Conservation (phyloP, 2,888 invertebrate genomes). For the Craniophora ligustri region DNA sequence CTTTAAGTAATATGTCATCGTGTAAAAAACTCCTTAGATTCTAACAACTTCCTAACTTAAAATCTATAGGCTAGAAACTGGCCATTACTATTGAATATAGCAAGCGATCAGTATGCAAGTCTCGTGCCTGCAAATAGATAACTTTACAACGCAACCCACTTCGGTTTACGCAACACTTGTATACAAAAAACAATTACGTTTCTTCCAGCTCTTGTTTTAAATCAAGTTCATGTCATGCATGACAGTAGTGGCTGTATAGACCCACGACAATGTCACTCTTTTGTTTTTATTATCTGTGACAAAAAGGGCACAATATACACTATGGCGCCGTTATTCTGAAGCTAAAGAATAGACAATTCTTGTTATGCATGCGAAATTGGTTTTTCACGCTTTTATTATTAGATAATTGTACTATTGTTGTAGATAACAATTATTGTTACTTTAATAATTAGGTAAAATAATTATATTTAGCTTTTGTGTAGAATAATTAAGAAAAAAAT, state of each 20-base stretch:
- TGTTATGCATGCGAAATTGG: conserved; percentile 21
- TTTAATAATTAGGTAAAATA: not conserved
- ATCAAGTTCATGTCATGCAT: conserved; percentile 26
- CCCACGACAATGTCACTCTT: conserved; percentile 12
- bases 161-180: conserved; percentile 40
- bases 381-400: conserved; percentile 27
- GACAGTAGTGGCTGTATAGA: conserved; percentile 11
- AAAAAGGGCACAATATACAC: conserved; percentile 14
- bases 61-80: conserved; percentile 11
- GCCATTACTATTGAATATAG: conserved; percentile 30
- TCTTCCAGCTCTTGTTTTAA: conserved; percentile 18
- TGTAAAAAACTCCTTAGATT: not conserved
- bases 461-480: too few species aligned
- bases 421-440: conserved; percentile 7
- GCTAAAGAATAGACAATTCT: conserved; percentile 3
- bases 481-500: too few species aligned
- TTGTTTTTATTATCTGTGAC: not conserved
- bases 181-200: conserved; percentile 34
- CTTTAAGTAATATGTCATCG: not conserved
- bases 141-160: conserved; percentile 35
- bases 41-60: conserved; percentile 14
- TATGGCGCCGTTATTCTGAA: conserved; percentile 5
- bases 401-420: conserved; percentile 33
- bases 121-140: conserved; percentile 18
- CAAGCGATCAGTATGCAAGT: conserved; percentile 38